Base-by-base conservation (phyloP, 92 coral and sea anemone species). In the Palythoa heliodiscus region DNA sequence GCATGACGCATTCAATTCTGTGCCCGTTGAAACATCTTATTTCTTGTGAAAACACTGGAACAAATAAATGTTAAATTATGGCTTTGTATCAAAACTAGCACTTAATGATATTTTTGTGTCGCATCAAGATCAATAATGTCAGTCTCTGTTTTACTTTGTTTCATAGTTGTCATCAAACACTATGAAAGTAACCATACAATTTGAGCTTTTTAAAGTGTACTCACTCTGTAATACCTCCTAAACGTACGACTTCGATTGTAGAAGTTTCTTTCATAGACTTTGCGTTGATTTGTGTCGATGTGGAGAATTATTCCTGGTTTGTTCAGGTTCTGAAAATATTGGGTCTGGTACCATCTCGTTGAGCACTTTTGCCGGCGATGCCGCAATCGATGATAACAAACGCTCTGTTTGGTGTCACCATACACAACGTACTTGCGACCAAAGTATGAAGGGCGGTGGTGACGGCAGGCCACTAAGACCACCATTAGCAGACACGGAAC, bases 351-450 rank as follows among this genome's bases (percentile, higher is more conserved):
- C 38, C 60, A 48, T 6, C 1, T 5, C 2, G 3, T n/a, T 14
- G 55, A 2, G 8, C 23, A 10, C 0, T 17, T 3, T n/a, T 29
- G 35, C 35, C 35, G 35, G 35, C 1, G 35, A 29, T 29, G 35
- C n/a, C 7, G 29, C 52, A n/a, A 14, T 16, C 39, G 15, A 13
- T 10, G 8, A 19, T 17, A 12, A 53, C 66, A 76, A 15, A n/a
- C 40, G 3, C 12, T 76, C 13, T 8, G 2, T 20, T 76, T 25
- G 38, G 67, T 76, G 81, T 76, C 60, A 19, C 66, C 63, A 25
- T 76, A 76, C 66, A 76, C 81, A 48, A 76, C 67, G 63, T 52
- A 76, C 81, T 0, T 52, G 6, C 17, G 19, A 4, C 81, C 81
- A 52, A 76, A 76, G 67, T 11, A 20, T 24, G 17, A 11, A 73